Evolutionary conservation across 2,113 vertebrate species (phyloP), one percentile per base, ranked within the genome.

Genomic region (Perognathus longimembris): DNA sequence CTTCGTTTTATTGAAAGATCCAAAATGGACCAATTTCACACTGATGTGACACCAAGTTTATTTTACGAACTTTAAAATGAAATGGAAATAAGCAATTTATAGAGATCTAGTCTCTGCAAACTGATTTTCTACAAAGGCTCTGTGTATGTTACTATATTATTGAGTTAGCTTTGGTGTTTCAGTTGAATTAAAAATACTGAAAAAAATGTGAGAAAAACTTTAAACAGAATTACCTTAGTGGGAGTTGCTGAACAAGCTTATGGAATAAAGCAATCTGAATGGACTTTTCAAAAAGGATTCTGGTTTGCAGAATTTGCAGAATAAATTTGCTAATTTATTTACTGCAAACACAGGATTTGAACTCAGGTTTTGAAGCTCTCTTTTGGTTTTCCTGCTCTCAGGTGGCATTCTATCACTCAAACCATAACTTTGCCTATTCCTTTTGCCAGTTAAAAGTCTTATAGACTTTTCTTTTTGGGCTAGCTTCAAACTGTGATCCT

Each of bases 1-100:
- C 6, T 74, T 90, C 66, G 74, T 71, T 80, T 91, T 75, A 84
- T 82, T 36, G 26, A 78, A 87, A 94, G 4, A 82, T 85, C 10
- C 7, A 36, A 88, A 89, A 81, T 57, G 63, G 21, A 75, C 2
- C 42, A 50, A 89, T 74, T 89, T 86, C 6, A 42, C 6, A 71
- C 5, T 40, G 70, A 64, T 5, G 22, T n/a, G 3, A 54, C 84
- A 36, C 5, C 10, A 89, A 67, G 11, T 54, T 89, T 73, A 54
- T n/a, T 91, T 95, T 80, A 61, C 14, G 73, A n/a, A 64, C 22
- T 93, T 70, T 74, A 15, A 66, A 78, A 57, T 76, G 26, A 82
- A 64, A 85, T 11, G 12, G 3, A 69, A 77, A 32, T 24, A 83
- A 5, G 24, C 57, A 5, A 84, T 45, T 83, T 63, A 20, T 59